phyloP scores from a whole-genome alignment of 2,888 invertebrate genomes.

The Acanthosepion esculentum region DNA sequence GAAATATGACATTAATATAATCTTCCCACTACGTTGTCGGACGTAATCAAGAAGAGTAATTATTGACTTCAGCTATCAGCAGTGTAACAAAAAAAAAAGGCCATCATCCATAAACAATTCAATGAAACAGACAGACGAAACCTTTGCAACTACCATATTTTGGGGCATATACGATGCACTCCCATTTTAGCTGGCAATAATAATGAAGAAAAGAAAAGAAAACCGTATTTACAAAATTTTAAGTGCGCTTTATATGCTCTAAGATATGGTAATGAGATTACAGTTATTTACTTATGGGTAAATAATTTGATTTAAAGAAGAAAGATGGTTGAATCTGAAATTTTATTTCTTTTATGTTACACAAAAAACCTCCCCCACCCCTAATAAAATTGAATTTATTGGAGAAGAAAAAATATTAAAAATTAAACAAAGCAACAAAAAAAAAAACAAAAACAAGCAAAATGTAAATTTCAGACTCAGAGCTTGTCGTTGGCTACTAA shows the following conservation, averaged over 20 bases:
- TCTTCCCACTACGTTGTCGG: slow-evolving; percentile 33
- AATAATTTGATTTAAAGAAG: neutral
- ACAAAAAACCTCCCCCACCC: neutral
- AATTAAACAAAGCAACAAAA: neutral
- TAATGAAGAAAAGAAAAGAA: neutral
- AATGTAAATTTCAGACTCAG: slow-evolving; percentile 33
- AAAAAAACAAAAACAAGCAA: neutral
- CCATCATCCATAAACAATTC: slow-evolving; percentile 22
- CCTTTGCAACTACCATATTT: slow-evolving; percentile 22
- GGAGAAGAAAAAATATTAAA: neutral
- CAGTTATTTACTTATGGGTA: neutral
- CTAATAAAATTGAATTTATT: slow-evolving; percentile 20
- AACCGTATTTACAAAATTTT: neutral
- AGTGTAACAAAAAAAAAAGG: neutral
- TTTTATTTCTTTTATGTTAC: slow-evolving; percentile 25
- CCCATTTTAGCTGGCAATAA: slow-evolving; percentile 33
- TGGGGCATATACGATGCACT: neutral
- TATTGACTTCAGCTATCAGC: slow-evolving; percentile 4
- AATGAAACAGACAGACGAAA: slow-evolving; percentile 1
- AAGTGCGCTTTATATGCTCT: slow-evolving; percentile 21
- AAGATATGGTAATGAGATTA: neutral
- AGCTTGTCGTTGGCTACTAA: slow-evolving; percentile 33
- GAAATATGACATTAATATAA: neutral
- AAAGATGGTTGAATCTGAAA: slow-evolving; percentile 33
- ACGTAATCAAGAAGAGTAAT: slow-evolving; percentile 12